Conservation (phyloP, 2,113 vertebrate species). For the Zosterops hypoxanthus region DNA sequence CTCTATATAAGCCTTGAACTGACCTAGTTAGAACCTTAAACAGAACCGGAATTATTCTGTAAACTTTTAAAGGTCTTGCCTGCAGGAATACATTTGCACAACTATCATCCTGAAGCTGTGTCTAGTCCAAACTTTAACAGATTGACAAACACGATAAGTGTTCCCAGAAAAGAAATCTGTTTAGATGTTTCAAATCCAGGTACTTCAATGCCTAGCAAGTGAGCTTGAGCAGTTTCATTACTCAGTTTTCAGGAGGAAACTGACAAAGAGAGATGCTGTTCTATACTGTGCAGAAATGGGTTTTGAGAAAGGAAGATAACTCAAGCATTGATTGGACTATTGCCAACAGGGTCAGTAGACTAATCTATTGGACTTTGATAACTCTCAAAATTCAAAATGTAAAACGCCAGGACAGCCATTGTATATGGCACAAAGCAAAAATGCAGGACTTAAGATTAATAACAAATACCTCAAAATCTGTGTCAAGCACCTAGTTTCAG, state of each 20-base stretch:
- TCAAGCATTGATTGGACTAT: neutral
- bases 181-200: conserved; percentile 16
- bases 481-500: neutral
- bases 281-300: neutral
- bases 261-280: neutral
- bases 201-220: neutral
- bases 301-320: neutral
- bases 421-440: neutral
- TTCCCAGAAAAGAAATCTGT: conserved; percentile 41
- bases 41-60: conserved; percentile 11
- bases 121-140: neutral
- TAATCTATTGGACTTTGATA: neutral
- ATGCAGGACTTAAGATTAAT: neutral
- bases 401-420: neutral
- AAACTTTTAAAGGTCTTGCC: conserved; percentile 51
- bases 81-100: neutral
- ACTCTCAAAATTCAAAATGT: neutral
- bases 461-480: neutral
- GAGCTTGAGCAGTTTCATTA: neutral
- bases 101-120: neutral
- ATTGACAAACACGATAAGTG: neutral
- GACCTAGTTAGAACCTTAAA: conserved; percentile 34
- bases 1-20: neutral
- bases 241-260: neutral
- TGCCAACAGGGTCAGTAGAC: neutral